Evolutionary conservation across 2,113 vertebrate genomes (phyloP).

Genomic region (Xenotilapia flavipinnis): DNA sequence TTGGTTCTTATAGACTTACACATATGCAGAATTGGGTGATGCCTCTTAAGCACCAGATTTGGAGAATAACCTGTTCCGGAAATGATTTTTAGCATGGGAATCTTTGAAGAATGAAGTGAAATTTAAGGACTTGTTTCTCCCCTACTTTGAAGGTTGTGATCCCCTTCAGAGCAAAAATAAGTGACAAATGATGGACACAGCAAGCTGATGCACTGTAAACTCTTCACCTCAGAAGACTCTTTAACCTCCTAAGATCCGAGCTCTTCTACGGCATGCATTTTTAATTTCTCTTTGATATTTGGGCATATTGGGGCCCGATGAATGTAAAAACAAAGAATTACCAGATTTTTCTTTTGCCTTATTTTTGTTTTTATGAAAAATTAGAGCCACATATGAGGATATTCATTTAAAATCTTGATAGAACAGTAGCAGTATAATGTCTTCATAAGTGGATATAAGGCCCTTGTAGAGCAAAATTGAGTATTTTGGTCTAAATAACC

Average conservation of each 20-base stretch:
- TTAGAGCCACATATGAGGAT: background rate
- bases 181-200: background rate
- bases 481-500: background rate
- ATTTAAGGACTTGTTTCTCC: background rate
- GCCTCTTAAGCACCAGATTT: background rate
- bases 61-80: background rate
- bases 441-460: background rate
- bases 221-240: background rate
- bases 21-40: background rate
- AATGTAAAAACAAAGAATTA: background rate
- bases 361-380: background rate
- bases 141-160: background rate
- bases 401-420: background rate
- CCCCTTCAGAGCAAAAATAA: background rate
- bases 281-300: background rate
- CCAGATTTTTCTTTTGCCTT: background rate
- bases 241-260: background rate
- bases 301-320: background rate
- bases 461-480: background rate
- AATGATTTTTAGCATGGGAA: background rate
- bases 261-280: background rate
- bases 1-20: background rate
- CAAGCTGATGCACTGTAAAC: background rate
- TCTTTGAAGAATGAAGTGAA: background rate
- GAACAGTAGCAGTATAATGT: background rate